Evolutionary conservation across 1,140 invertebrate species (phyloP).

Genomic region (Latrodectus geometricus): DNA sequence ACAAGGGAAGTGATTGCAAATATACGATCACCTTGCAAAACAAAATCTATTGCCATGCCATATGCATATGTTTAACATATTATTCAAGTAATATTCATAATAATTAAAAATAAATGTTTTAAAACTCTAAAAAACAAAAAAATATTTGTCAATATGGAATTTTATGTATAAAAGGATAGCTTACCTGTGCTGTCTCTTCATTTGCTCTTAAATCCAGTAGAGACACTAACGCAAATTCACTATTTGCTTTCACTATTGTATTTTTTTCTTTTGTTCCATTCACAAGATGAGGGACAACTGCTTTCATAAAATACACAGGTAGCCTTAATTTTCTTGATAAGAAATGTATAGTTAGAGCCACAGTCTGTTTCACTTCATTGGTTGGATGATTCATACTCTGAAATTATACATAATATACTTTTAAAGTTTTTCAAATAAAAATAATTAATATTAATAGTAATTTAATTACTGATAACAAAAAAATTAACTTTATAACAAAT

Average conservation of each 20-base stretch:
- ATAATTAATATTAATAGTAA: too few relatives aligned
- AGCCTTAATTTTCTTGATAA: constrained; percentile 77
- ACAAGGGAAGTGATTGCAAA: too few relatives aligned
- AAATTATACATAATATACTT: constrained; percentile 17
- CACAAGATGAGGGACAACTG: constrained; percentile 88
- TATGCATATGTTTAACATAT: too few relatives aligned
- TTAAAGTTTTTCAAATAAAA: too few relatives aligned
- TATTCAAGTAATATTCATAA: too few relatives aligned
- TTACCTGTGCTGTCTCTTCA: constrained; percentile 81
- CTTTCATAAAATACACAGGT: constrained; percentile 78
- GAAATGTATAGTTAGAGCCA: constrained; percentile 83
- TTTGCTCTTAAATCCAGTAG: constrained; percentile 82
- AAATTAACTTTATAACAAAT: too few relatives aligned
- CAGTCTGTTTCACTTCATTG: constrained; percentile 94
- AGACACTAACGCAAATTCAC: constrained; percentile 89
- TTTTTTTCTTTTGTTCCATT: constrained; percentile 99
- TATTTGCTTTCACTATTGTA: constrained; percentile 91
- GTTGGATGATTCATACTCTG: constrained; percentile 85
- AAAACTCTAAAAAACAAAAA: too few relatives aligned
- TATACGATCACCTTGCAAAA: too few relatives aligned
- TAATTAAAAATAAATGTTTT: too few relatives aligned
- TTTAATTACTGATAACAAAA: too few relatives aligned
- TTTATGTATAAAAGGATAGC: constrained; percentile 40
- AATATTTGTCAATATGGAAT: too few relatives aligned
- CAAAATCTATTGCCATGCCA: too few relatives aligned